Conservation (phyloP, 1,140 invertebrate species). For the Oncopeltus fasciatus region DNA sequence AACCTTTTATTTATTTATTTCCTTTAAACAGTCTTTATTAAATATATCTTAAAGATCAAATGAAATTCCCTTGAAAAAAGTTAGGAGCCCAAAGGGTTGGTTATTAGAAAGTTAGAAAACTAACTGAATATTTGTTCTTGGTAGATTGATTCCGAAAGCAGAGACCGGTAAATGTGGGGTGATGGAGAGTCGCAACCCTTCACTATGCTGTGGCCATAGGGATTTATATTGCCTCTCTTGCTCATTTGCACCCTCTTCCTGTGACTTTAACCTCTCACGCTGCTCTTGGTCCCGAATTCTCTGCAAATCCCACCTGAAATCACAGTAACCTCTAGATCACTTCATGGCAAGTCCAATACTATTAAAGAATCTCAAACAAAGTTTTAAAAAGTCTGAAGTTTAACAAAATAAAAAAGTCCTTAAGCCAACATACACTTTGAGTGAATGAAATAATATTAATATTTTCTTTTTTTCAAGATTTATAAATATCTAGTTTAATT, state of each 20-base stretch:
- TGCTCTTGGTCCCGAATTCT: constrained; percentile 66
- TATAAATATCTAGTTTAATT: too few relatives aligned
- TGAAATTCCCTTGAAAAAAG: too few relatives aligned
- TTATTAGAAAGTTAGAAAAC: not conserved
- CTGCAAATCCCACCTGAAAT: constrained; percentile 65
- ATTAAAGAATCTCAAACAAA: not conserved
- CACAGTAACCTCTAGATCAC: not conserved
- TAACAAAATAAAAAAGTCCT: too few relatives aligned
- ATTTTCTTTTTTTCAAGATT: too few relatives aligned
- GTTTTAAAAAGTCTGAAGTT: too few relatives aligned
- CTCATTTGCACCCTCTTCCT: not conserved
- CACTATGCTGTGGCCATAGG: constrained; percentile 27
- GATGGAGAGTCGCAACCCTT: constrained; percentile 13
- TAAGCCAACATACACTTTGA: too few relatives aligned
- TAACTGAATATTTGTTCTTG: not conserved
- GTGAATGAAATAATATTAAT: too few relatives aligned
- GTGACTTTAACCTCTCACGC: constrained; percentile 54
- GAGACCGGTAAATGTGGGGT: not conserved
- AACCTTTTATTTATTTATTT: not conserved
- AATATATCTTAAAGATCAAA: not conserved
- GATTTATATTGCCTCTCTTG: constrained; percentile 17
- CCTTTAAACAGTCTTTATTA: not conserved
- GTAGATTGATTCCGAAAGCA: constrained; percentile 3
- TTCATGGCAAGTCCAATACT: not conserved
- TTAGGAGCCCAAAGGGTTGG: too few relatives aligned